phyloP scores from a whole-genome alignment of 1,140 invertebrate species.

The Chrysomallon squamiferum region DNA sequence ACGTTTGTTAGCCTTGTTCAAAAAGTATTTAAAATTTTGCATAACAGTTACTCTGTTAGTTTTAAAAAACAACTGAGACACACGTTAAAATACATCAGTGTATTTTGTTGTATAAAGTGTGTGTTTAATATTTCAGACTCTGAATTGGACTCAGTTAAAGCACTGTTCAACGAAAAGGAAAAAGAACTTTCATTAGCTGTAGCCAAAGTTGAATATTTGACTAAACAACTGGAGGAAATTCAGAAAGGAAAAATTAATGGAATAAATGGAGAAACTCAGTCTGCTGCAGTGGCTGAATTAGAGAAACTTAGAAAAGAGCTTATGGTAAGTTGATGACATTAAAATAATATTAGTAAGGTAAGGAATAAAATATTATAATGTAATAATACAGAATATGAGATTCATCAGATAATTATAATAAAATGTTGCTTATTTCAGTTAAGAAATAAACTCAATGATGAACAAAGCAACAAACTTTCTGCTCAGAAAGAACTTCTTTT shows the following conservation, averaged over 20 bases:
- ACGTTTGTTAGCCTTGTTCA: no score
- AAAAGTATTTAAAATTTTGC: no score
- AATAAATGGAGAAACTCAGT: constrained; percentile 46
- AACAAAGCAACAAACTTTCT: constrained; percentile 86
- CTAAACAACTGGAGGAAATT: constrained; percentile 89
- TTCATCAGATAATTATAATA: no score
- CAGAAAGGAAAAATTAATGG: constrained; percentile 65
- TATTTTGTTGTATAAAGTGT: no score
- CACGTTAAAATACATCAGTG: no score
- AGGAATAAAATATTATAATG: no score
- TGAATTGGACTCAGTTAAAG: constrained; percentile 93
- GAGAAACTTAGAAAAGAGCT: constrained; percentile 87
- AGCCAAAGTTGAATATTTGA: constrained; percentile 93
- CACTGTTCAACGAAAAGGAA: constrained; percentile 96
- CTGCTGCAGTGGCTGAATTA: constrained; percentile 78
- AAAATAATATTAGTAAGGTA: no score
- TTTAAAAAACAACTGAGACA: no score
- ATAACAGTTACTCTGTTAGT: no score
- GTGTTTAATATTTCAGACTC: constrained; percentile 70
- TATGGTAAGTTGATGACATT: constrained; percentile 86
- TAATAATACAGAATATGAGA: no score
- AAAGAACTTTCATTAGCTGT: constrained; percentile 94
- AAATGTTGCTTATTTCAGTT: constrained; percentile 84
- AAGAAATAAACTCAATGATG: constrained; percentile 93
- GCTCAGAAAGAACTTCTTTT: constrained; percentile 85